These are phyloP conservation scores for Habropoda laboriosa DNA, from an alignment of 1,140 invertebrate genomes.

Conservation along the genomic window DNA sequence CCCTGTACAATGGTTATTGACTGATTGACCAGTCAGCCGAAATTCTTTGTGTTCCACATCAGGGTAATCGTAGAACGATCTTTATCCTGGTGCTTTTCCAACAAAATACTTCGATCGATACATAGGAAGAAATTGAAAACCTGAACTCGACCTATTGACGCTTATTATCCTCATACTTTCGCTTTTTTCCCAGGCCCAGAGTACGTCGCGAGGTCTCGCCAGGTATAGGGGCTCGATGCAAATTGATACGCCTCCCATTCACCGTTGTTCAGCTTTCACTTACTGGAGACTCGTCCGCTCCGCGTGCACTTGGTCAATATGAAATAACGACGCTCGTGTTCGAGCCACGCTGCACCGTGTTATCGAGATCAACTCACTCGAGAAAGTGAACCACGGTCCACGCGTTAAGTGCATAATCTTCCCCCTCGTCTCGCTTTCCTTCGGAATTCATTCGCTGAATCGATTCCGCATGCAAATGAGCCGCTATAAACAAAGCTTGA, in stretches of 20 bases:
- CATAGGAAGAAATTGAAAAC: no score
- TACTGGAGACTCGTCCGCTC: background rate
- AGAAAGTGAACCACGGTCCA: slow-evolving; percentile 1
- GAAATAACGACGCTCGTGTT: slow-evolving; percentile 4
- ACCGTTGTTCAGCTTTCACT: slow-evolving; percentile 10
- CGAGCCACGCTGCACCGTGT: background rate
- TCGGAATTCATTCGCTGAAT: background rate
- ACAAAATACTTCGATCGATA: no score
- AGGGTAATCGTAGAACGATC: no score
- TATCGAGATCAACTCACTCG: slow-evolving; percentile 9
- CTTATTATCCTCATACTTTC: background rate
- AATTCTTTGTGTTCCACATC: no score
- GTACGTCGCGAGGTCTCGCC: background rate
- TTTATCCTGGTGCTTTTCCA: no score
- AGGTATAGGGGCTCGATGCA: background rate
- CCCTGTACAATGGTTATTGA: no score
- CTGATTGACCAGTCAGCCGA: no score
- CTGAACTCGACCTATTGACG: background rate
- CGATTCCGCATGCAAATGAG: slow-evolving; percentile 12
- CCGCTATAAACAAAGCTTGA: background rate
- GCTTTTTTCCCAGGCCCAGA: slow-evolving; percentile 2
- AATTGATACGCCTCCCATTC: background rate
- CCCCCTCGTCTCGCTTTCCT: background rate
- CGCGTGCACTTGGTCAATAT: background rate
- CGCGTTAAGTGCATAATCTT: slow-evolving; percentile 5